Evolutionary conservation across 2,888 invertebrate genomes (phyloP), one percentile per base, ranked within the genome.

Genomic region (Cosmopolites sordidus): DNA sequence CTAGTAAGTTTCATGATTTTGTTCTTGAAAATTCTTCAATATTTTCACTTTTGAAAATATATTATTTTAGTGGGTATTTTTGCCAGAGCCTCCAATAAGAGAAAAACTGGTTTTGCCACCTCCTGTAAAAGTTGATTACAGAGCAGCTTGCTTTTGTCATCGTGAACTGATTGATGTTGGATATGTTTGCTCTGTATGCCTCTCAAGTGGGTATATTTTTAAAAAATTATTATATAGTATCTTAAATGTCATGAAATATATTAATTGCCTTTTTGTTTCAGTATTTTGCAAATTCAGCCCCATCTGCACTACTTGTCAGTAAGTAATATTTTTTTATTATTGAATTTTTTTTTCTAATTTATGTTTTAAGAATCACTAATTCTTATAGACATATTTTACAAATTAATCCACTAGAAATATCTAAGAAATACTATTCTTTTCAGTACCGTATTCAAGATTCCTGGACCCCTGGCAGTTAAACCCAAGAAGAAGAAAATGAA

Each of bases 101-200:
- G 82, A 81, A 41, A 89, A 91, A 71, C 74, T 97, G 59, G 89
- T 93, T 1, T 72, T 95, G 42, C 96, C 97, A 0, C 92, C 93
- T 0, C 84, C 90, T 0, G 88, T 88, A 0, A 89, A 92, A 63
- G 94, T 98, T 3, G 96, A 97, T 75, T 97, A 97, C 75, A 79
- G 97, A 62, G 96, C 98, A 2, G 95, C 97, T 0, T 98, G 98
- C 75, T 98, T 98, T 78, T 99, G 98, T 69, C 98, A 98, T 72
- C 79, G 95, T 16, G 91, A 92, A 65, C 81, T 98, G 30, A 89
- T 98, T 54, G 95, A 96, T 69, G 87, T 97, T 64, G 98, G 97
- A 58, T 97, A 89, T 73, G 97, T 98, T 15, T 99, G 98, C 76
- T 98, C 97, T 5, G 92, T 97, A 48, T 98, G 98, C 73, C 79